phyloP scores from a whole-genome alignment of 2,113 vertebrate species.

The Megaptera novaeangliae region DNA sequence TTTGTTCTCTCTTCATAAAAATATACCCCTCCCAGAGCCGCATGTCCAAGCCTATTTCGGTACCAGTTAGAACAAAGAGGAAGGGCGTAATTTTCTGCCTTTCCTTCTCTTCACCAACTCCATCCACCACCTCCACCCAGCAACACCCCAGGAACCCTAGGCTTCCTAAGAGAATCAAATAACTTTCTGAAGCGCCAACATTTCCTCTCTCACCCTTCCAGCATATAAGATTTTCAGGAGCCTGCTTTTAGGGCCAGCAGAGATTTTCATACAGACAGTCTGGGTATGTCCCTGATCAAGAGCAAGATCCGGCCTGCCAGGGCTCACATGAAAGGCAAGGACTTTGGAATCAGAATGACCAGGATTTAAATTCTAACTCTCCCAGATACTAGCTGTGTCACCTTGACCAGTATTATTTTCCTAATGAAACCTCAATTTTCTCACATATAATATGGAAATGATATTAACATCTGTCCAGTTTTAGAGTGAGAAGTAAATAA shows the following conservation, averaged over 20 bases:
- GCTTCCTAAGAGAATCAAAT: background rate
- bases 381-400: background rate
- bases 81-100: background rate
- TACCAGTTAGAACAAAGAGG: conserved; percentile 32
- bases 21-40: background rate
- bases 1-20: conserved; percentile 48
- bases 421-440: background rate
- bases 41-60: background rate
- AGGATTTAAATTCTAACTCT: background rate
- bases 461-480: background rate
- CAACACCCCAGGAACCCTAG: background rate
- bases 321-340: background rate
- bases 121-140: background rate
- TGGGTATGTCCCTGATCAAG: background rate
- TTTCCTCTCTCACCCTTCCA: background rate
- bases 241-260: background rate
- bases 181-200: background rate
- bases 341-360: background rate
- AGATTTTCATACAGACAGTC: background rate
- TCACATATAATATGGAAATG: background rate
- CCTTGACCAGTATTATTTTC: background rate
- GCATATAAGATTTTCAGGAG: background rate
- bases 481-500: background rate
- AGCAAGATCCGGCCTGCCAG: background rate
- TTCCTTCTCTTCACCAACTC: background rate